phyloP scores from a whole-genome alignment of 2,888 invertebrate species.

The Trichopoda pennipes region DNA sequence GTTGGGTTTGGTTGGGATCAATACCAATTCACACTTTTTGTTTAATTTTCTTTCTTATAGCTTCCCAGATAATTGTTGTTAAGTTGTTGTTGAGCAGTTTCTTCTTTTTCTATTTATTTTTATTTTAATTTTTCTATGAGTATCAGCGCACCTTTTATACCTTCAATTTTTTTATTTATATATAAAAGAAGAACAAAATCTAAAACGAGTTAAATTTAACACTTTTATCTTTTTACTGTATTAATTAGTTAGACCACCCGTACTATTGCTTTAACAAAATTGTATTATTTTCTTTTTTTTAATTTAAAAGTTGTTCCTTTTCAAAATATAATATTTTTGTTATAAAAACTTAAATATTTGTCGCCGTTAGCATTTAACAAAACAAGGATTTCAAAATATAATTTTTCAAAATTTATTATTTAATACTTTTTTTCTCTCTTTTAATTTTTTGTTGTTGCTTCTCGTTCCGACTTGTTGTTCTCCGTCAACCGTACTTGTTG shows the following conservation, averaged over 20 bases:
- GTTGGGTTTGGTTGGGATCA: slow-evolving; percentile 44
- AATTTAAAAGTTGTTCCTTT: not conserved
- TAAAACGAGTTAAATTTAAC: slow-evolving; percentile 34
- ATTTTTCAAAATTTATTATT: slow-evolving; percentile 33
- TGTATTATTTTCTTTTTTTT: not conserved
- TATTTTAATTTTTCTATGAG: slow-evolving; percentile 66
- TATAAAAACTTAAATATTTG: slow-evolving; percentile 5
- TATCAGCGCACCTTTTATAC: slow-evolving; percentile 79
- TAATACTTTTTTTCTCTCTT: not conserved
- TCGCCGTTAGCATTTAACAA: slow-evolving; percentile 20
- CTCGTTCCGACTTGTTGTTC: slow-evolving; percentile 76
- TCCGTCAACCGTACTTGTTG: slow-evolving; percentile 77
- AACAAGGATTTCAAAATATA: not conserved
- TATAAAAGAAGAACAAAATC: slow-evolving; percentile 6
- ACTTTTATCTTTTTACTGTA: slow-evolving; percentile 6
- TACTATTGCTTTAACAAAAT: not conserved
- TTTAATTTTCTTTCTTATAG: slow-evolving; percentile 47
- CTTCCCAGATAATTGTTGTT: slow-evolving; percentile 30
- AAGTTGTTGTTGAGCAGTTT: not conserved
- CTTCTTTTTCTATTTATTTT: slow-evolving; percentile 35
- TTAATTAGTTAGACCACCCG: slow-evolving; percentile 27
- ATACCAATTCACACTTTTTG: slow-evolving; percentile 63
- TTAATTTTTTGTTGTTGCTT: slow-evolving; percentile 27
- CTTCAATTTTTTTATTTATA: slow-evolving; percentile 67
- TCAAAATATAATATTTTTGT: not conserved